Evolutionary conservation across 2,113 vertebrate genomes (phyloP).

Genomic region (Anguilla rostrata): DNA sequence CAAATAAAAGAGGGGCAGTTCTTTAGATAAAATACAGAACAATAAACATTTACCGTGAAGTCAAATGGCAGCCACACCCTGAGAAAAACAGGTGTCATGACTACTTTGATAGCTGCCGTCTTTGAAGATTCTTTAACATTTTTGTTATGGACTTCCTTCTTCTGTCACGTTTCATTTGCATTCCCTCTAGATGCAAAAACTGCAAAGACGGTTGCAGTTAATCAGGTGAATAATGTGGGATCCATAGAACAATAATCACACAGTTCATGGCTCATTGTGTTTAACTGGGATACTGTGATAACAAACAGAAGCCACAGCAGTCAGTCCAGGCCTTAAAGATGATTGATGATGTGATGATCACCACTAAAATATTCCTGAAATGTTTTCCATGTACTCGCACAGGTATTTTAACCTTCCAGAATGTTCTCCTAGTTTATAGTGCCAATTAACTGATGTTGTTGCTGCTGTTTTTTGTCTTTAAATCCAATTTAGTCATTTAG

Average conservation of each 20-base stretch:
- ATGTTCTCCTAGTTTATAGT: not conserved
- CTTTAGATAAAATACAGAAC: not conserved
- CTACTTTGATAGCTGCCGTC: not conserved
- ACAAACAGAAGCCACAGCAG: not conserved
- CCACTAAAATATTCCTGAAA: not conserved
- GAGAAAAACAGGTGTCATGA: not conserved
- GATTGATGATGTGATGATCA: not conserved
- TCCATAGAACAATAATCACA: not conserved
- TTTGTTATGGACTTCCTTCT: not conserved
- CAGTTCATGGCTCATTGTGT: not conserved
- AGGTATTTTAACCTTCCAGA: not conserved
- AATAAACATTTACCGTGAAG: not conserved
- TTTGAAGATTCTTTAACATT: not conserved
- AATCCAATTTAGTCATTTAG: not conserved
- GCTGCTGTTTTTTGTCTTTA: not conserved
- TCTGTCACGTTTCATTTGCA: not conserved
- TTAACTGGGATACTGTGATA: not conserved
- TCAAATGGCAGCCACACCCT: not conserved
- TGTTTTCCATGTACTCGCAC: not conserved
- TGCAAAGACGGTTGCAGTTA: not conserved
- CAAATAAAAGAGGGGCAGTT: not conserved
- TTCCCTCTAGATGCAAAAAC: not conserved
- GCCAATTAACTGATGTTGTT: not conserved
- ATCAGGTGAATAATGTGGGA: constrained; percentile 2
- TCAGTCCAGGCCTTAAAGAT: not conserved